Evolutionary conservation across 2,113 vertebrate genomes (phyloP).

Genomic region (Riparia riparia): DNA sequence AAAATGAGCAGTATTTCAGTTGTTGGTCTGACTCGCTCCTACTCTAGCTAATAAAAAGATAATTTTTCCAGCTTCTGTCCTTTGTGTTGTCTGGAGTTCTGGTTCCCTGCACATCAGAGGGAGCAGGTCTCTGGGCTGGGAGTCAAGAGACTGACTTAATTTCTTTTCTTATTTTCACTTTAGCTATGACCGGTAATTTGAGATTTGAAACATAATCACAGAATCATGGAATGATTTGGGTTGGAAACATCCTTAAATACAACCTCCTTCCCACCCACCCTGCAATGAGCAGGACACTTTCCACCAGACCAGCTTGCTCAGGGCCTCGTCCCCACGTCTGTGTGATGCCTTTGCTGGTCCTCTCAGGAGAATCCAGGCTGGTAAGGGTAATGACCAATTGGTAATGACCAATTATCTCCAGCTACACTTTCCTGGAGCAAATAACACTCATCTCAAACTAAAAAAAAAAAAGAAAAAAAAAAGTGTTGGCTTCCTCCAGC

Average conservation of each 20-base stretch:
- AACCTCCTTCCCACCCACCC: not conserved
- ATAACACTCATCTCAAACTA: not conserved
- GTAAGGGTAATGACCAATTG: not conserved
- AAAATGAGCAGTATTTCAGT: not conserved
- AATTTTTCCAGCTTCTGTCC: not conserved
- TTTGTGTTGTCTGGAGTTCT: not conserved
- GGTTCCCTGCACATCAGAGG: not conserved
- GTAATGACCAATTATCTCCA: not conserved
- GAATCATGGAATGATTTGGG: not conserved
- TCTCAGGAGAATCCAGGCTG: not conserved
- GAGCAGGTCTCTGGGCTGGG: not conserved
- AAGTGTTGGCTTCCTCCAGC: not conserved
- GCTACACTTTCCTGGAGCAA: not conserved
- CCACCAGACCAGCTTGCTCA: not conserved
- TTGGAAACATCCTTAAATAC: not conserved
- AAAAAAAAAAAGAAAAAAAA: not conserved
- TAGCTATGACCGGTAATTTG: not conserved
- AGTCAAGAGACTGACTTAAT: not conserved
- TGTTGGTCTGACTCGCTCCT: not conserved
- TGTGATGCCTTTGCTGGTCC: not conserved
- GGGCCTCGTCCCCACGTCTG: rapidly evolving
- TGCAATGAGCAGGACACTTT: not conserved
- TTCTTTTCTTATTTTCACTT: not conserved
- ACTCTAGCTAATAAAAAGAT: not conserved
- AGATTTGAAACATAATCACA: not conserved